Percentiles rank a stretch among this genome's conserved stretches.
Evolutionary conservation across 2,888 invertebrate species (phyloP).

Genomic region (Tipula helvola): DNA sequence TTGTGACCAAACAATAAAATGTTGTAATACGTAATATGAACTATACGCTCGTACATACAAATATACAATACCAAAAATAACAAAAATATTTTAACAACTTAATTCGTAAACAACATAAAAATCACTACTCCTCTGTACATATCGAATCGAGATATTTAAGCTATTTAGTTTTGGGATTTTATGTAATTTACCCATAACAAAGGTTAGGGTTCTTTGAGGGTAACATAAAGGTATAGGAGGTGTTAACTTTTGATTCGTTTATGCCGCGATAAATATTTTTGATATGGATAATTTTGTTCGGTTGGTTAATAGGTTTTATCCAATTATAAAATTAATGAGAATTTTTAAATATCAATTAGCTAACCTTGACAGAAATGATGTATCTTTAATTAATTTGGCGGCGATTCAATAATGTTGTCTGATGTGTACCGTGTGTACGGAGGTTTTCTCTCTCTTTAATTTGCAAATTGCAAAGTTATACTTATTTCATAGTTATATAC

Average conservation of each 20-base stretch:
- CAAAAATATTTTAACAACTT: background rate
- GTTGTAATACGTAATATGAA: background rate
- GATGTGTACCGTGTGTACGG: too few species aligned
- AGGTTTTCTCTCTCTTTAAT: too few species aligned
- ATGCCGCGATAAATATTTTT: background rate
- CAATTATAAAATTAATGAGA: background rate
- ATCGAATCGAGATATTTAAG: background rate
- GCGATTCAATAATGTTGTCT: too few species aligned
- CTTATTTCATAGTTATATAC: too few species aligned
- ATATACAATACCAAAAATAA: background rate
- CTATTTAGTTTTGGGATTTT: background rate
- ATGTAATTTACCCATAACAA: background rate
- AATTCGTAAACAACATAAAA: background rate
- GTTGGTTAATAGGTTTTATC: background rate
- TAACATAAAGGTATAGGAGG: background rate
- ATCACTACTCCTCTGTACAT: background rate
- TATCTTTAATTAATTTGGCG: too few species aligned
- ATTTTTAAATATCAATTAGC: background rate
- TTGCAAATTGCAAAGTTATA: too few species aligned
- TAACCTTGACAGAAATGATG: too few species aligned
- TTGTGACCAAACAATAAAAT: background rate
- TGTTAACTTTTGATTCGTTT: background rate
- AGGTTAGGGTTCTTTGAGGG: background rate
- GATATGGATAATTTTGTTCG: background rate
- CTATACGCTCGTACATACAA: background rate